phyloP scores from a whole-genome alignment of 2,113 vertebrate species.

The Hiodon alosoides region DNA sequence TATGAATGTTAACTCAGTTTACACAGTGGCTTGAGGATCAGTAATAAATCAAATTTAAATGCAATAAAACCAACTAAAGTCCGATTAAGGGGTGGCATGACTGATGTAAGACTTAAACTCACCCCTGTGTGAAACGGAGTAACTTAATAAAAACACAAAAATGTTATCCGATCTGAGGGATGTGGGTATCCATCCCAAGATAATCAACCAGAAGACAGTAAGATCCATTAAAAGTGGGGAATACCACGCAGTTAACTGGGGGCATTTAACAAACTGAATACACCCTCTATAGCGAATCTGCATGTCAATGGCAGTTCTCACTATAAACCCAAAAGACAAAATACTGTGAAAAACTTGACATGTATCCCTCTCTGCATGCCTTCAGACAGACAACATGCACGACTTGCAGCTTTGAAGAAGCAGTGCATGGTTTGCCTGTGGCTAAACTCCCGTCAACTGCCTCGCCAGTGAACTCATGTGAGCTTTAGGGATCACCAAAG shows the following conservation, averaged over 20 bases:
- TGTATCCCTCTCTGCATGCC: neutral
- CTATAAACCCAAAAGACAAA: neutral
- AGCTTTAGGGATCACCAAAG: neutral
- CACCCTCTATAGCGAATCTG: too few relatives aligned
- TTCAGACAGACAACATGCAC: neutral
- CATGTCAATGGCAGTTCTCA: too few relatives aligned
- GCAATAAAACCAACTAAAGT: neutral
- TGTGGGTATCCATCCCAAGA: too few relatives aligned
- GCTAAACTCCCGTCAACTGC: neutral
- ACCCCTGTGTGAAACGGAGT: too few relatives aligned
- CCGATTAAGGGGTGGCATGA: too few relatives aligned
- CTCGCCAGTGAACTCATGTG: neutral
- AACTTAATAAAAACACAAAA: too few relatives aligned
- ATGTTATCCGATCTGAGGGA: too few relatives aligned
- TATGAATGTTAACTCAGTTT: too few relatives aligned
- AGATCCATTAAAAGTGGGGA: too few relatives aligned
- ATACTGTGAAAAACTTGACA: neutral
- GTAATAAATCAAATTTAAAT: neutral
- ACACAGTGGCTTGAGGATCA: neutral
- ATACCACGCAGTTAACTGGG: too few relatives aligned
- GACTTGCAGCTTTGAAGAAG: neutral
- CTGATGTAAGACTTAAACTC: too few relatives aligned
- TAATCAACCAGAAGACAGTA: too few relatives aligned
- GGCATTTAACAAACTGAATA: neutral
- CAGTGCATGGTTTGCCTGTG: neutral